Percentiles rank a stretch among this genome's conserved stretches.
Evolutionary conservation across 2,797 vertebrate genomes (phyloP).

Genomic region (Chromobotia macracanthus): DNA sequence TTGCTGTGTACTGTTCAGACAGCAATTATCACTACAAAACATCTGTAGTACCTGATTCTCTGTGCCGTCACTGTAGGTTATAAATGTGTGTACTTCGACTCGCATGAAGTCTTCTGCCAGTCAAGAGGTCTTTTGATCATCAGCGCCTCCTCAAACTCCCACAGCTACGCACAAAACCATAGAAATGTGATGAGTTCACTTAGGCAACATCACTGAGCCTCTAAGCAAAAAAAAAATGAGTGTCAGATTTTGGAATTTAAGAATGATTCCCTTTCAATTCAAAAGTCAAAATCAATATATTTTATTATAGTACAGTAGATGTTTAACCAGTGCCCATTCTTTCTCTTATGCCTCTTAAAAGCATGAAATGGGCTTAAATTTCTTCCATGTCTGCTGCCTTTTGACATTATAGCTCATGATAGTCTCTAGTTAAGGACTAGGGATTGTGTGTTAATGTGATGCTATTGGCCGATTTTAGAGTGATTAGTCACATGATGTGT

Average conservation of each 20-base stretch:
- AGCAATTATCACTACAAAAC: conserved; percentile 39
- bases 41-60: conserved; percentile 19
- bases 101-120: conserved; percentile 25
- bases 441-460: background rate
- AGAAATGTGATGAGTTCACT: conserved; percentile 18
- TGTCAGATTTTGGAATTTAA: conserved; percentile 1
- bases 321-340: background rate
- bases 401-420: background rate
- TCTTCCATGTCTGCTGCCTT: background rate
- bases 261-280: background rate
- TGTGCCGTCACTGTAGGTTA: conserved; percentile 32
- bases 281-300: background rate
- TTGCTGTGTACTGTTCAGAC: conserved; percentile 1
- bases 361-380: background rate
- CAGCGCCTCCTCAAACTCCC: conserved; percentile 32
- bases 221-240: background rate
- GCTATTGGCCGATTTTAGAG: background rate
- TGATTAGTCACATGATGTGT: background rate
- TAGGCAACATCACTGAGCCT: background rate
- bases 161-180: conserved; percentile 8
- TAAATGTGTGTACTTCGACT: conserved; percentile 6
- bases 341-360: background rate
- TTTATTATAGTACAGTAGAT: background rate
- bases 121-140: conserved; percentile 48
- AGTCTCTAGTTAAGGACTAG: background rate